Evolutionary conservation across 2,888 invertebrate species (phyloP).

Genomic region (Chydorus sphaericus): DNA sequence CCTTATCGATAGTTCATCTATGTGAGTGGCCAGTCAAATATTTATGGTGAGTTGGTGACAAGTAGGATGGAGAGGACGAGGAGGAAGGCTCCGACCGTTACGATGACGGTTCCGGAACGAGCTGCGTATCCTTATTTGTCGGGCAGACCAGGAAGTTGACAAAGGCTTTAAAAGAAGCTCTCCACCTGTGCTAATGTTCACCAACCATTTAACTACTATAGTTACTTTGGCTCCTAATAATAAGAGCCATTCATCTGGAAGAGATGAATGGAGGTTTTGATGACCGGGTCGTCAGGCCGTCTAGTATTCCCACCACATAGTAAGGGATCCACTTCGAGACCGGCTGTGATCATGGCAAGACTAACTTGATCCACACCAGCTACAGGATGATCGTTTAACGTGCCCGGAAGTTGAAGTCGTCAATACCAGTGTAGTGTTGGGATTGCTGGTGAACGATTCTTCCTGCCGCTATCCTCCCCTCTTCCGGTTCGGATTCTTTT

Average conservation of each 20-base stretch:
- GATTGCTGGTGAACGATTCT: too few relatives aligned
- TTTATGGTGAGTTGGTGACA: slow-evolving; percentile 85
- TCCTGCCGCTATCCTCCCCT: background rate
- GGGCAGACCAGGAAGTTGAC: slow-evolving; percentile 11
- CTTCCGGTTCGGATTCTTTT: background rate
- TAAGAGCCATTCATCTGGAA: background rate
- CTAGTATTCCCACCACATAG: too few relatives aligned
- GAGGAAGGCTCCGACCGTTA: slow-evolving; percentile 64
- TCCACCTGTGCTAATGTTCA: background rate
- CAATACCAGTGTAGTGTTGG: background rate
- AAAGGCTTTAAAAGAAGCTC: slow-evolving; percentile 6
- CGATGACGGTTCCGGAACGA: slow-evolving; percentile 41
- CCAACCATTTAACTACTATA: too few relatives aligned
- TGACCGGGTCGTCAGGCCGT: too few relatives aligned
- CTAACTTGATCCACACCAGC: background rate
- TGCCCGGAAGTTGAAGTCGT: background rate
- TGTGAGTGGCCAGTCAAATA: slow-evolving; percentile 82
- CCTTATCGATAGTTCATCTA: slow-evolving; percentile 91
- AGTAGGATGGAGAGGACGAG: slow-evolving; percentile 76
- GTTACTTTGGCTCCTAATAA: background rate
- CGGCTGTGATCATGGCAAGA: slow-evolving; percentile 3
- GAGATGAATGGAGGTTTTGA: background rate
- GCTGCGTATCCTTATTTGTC: background rate
- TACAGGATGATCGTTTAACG: background rate
- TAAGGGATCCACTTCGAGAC: background rate